Base-by-base conservation (phyloP, 1,140 invertebrate species). In the Bombus haemorrhoidalis region DNA sequence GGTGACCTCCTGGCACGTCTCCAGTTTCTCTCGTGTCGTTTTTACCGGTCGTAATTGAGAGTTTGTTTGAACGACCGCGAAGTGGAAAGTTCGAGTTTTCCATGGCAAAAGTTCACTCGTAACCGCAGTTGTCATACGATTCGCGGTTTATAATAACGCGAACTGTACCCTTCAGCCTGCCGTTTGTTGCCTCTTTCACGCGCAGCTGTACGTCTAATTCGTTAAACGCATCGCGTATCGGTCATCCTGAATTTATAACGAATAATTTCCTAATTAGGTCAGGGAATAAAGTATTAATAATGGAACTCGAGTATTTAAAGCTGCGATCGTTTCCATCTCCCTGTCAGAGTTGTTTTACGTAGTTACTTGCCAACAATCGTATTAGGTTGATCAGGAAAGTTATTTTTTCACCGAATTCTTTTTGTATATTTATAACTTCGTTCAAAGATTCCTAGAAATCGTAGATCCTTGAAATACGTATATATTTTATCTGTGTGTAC, bases 11-110 rank as follows among this genome's bases (percentile, higher is more conserved):
- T 86, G 85, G 85, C 85, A 73, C 47, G n/a, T 72, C 41, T 86
- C 85, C 85, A 86, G 18, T 34, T 25, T 59, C 32, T 1, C 34
- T 43, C 28, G 34, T 59, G 83, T 71, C 82, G 75, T 43, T 85
- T 85, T 75, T 73, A 72, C 41, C 25, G 32, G 22, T 74, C 43
- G 71, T 81, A 74, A 85, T 81, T 81, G 84, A 81, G 75, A 85
- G 69, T 85, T 85, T 68, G 69, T 81, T 75, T 69, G 37, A 81
- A 74, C 79, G 37, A 74, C 43, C 69, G 43, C 57, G 41, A 37
- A 22, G 53, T 57, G 69, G 13, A 81, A 73, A 81, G 69, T 75
- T 53, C 22, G n/a, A 81, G 34, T 28, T 73, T 62, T 57, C 28
- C 43, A 9, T 18, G 25, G 25, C 34, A 15, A 68, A 57, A 43